Evolutionary conservation across 2,888 invertebrate species (phyloP).

Genomic region (Epistrophe grossulariae): DNA sequence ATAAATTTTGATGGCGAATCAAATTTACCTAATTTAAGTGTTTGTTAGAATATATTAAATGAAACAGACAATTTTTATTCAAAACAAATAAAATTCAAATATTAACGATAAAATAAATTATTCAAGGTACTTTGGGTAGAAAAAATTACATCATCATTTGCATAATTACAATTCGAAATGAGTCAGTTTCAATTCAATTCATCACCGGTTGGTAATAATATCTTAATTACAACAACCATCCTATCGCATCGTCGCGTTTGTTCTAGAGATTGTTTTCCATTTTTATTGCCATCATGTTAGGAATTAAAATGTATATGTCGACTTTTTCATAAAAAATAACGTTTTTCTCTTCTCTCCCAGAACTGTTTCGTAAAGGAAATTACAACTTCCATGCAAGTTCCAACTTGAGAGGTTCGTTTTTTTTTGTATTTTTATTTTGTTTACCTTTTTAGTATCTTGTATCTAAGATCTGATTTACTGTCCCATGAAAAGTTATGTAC

Average conservation of each 20-base stretch:
- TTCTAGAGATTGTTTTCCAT: slow-evolving; percentile 14
- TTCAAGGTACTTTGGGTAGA: neutral
- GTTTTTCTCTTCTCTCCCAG: neutral
- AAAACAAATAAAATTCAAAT: slow-evolving; percentile 5
- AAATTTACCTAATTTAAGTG: neutral
- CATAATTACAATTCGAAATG: slow-evolving; percentile 38
- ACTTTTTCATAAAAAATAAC: slow-evolving; percentile 28
- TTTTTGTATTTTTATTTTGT: slow-evolving; percentile 1
- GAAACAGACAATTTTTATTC: neutral
- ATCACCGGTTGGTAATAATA: slow-evolving; percentile 18
- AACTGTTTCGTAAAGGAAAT: slow-evolving; percentile 17
- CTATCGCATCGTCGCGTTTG: neutral
- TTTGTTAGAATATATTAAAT: neutral
- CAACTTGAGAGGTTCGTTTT: slow-evolving; percentile 20
- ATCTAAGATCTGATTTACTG: slow-evolving; percentile 34
- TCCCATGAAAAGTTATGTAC: slow-evolving; percentile 34
- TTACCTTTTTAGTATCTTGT: slow-evolving; percentile 34
- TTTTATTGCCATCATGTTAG: slow-evolving; percentile 29
- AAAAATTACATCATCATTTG: slow-evolving; percentile 42
- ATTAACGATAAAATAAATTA: slow-evolving; percentile 9
- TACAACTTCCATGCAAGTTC: slow-evolving; percentile 27
- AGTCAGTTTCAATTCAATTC: slow-evolving; percentile 10
- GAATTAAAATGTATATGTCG: neutral
- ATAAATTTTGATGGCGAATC: neutral
- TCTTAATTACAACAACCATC: slow-evolving; percentile 30